Base-by-base conservation (phyloP, 1,140 invertebrate genomes). In the Zaprionus davidi region DNA sequence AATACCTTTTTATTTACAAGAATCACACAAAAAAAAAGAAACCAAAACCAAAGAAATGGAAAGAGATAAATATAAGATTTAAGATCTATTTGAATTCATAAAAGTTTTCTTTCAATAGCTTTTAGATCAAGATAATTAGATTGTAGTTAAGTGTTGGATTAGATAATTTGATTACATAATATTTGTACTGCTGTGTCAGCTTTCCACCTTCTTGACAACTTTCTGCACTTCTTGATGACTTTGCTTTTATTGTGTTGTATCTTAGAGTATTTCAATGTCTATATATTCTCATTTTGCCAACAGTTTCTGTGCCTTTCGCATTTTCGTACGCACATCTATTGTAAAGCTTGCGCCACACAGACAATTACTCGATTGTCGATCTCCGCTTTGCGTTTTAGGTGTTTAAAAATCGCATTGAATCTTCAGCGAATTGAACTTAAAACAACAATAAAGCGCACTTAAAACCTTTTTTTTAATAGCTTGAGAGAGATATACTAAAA, bases 291-390 rank as follows among this genome's bases (percentile, higher is more conserved):
- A 17, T 51, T 76, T 76, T 58, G 53, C 24, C 56, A 76, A 62
- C 56, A 51, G 17, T 76, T 73, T 74, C 73, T 69, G 3, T 46
- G 41, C 41, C 41, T 46, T 46, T 46, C 41, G 69, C 62, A 31
- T 46, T 62, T 62, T 49, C 7, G 38, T 28, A 62, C 59, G 36
- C 20, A 44, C 15, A 31, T 46, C n/a, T 15, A 62, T 31, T 62
- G 59, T 62, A 11, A 36, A 31, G 12, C 56, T 13, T 20, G 17
- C 56, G 20, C 28, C 28, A 31, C 28, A 20, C 28, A 13, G 5
- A 59, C n/a, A 22, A 41, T 59, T 34, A 5, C 20, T 20, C 56
- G 6, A 12, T 59, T 6, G 11, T 1, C 34, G 17, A 58, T 36
- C 34, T 49, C 13, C 46, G 46, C 20, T 13, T 22, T 4, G 46